Base-by-base conservation (phyloP, 2,113 vertebrate genomes). In the Prionailurus viverrinus region DNA sequence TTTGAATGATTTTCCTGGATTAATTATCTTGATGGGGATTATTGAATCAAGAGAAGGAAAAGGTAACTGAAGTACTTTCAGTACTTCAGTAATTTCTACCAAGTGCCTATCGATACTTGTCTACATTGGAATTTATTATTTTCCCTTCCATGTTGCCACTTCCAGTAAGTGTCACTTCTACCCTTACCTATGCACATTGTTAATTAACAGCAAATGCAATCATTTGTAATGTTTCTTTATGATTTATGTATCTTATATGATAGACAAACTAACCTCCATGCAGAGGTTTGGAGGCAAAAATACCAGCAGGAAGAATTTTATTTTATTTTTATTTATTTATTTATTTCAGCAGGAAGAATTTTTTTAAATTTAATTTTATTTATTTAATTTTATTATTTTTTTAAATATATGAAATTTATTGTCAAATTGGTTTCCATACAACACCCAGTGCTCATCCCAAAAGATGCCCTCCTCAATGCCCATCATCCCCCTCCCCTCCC, bases 1-100 rank as follows among this genome's bases (percentile, higher is more conserved):
- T 91, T 74, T 68, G 29, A 97, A 58, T 83, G 51, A 74, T 89
- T 39, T 90, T 96, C 80, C 39, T 73, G 39, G 11, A 55, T n/a
- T 65, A 81, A 81, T 95, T 82, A n/a, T 83, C 14, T 66, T 55
- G 23, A 87, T n/a, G 83, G 55, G 58, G 3, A 68, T 83, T 68
- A 58, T 6, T 86, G 6, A 79, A 63, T 91, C 27, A 94, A 92
- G 36, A n/a, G 33, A 88, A 93, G 55, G 71, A 79, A 93, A 90
- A 71, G 19, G 29, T 58, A 63, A 48, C 33, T 63, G 31, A 94
- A 48, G 5, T 45, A 53, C 10, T 61, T 92, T 82, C 45, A 45
- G 45, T 45, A 45, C 45, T 45, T 45, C 45, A 9, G 45, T 45
- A 53, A 23, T 82, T 85, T 76, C 66, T 81, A 39, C 29, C 11